phyloP scores from a whole-genome alignment of 1,140 invertebrate species.

The Lerema accius region DNA sequence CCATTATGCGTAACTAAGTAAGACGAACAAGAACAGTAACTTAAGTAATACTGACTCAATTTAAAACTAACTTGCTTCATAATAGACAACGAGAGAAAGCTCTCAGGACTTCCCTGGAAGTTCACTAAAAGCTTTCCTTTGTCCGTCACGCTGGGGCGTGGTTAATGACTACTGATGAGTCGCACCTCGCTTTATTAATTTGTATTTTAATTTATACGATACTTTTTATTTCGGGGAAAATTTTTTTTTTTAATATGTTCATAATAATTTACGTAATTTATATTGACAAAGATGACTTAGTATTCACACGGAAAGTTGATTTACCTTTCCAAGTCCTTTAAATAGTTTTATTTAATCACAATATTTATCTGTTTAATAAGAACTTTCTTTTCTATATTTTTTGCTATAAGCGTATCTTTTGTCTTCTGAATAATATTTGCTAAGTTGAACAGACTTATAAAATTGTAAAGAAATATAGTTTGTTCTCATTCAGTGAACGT shows the following conservation, averaged over 20 bases:
- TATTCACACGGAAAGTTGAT: too few relatives aligned
- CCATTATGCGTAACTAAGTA: neutral
- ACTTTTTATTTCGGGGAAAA: neutral
- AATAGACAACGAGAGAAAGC: conserved; percentile 16
- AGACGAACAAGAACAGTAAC: neutral
- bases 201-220: conserved; percentile 15
- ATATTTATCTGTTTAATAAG: too few relatives aligned
- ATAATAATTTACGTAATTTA: neutral
- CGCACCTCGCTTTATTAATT: conserved; percentile 19
- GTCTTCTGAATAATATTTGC: too few relatives aligned
- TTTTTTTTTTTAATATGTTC: neutral
- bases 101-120: conserved; percentile 23
- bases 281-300: too few relatives aligned
- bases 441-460: neutral
- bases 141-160: conserved; percentile 22
- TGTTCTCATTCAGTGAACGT: neutral
- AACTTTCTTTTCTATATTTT: too few relatives aligned
- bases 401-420: too few relatives aligned
- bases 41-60: neutral
- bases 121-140: conserved; percentile 34
- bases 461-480: neutral
- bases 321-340: too few relatives aligned
- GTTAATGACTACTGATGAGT: conserved; percentile 11
- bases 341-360: too few relatives aligned
- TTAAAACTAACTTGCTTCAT: neutral